Base-by-base conservation (phyloP, 2,888 invertebrate genomes). In the Acronicta alni region DNA sequence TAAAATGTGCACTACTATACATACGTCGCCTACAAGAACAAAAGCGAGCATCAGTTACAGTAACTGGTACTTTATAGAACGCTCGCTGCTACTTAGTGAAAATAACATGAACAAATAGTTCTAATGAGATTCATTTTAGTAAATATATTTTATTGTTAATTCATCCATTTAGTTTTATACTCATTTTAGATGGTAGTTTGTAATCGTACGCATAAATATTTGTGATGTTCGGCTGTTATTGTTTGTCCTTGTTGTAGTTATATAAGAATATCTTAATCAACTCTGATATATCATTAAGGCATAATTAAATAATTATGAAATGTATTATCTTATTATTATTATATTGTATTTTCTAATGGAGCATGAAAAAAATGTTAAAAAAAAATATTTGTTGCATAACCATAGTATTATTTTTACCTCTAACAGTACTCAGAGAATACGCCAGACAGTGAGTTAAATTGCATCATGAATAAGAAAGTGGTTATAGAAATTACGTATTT, bases 351-450 rank as follows among this genome's bases (percentile, higher is more conserved):
- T 82, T 80, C 53, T 64, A 62, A 81, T 56, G 54, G 78, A 68
- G 82, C 85, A 87, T 83, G 65, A 67, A 72, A 77, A 84, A 87
- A 77, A 59, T 38, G 67, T 77, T 43, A 84, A 86, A 85, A 86
- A 85, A 85, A 76, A 79, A 70, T 62, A 65, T 73, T 72, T 82
- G 75, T 80, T 83, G 79, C 51, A 66, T 71, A 73, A 2, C 1
- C 12, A 30, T 30, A 5, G 12, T 30, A 30, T 30, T 30, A 12
- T 30, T 30, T 30, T 30, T 30, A 30, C 10, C 2, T 5, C 30
- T 30, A 30, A 30, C 30, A 30, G 1, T 30, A n/a, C n/a, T n/a
- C n/a, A n/a, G n/a, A n/a, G n/a, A n/a, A n/a, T n/a, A n/a, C n/a
- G n/a, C n/a, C n/a, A n/a, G n/a, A n/a, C n/a, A n/a, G n/a, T n/a